These are phyloP conservation scores for Ariolimax columbianus DNA, from an alignment of 2,888 invertebrate genomes.

Conservation along the genomic window DNA sequence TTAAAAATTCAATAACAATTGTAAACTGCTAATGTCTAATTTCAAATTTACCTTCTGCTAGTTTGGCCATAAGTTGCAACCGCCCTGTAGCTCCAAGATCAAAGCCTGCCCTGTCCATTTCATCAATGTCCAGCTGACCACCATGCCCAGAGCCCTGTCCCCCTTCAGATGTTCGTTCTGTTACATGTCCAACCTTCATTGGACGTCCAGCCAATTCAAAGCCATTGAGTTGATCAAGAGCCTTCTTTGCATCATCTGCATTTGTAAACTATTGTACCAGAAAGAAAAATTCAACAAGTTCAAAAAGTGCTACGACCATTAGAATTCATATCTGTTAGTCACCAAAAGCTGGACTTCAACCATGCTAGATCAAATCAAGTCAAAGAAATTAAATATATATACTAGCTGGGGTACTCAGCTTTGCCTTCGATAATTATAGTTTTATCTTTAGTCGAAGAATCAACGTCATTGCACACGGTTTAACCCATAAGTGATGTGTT, in stretches of 20 bases:
- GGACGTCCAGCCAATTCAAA: constrained; percentile 98
- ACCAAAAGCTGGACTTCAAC: too few species aligned
- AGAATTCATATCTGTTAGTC: too few species aligned
- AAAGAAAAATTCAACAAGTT: background rate
- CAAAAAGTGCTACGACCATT: too few species aligned
- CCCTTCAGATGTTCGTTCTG: constrained; percentile 74
- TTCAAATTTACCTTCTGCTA: constrained; percentile 88
- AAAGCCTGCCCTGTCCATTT: constrained; percentile 96
- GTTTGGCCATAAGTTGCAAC: constrained; percentile 97
- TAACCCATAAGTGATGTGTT: too few species aligned
- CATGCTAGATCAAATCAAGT: too few species aligned
- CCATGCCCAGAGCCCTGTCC: constrained; percentile 79
- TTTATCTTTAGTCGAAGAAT: too few species aligned
- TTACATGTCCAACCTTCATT: constrained; percentile 97
- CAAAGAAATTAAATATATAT: too few species aligned
- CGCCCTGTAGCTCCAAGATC: constrained; percentile 97
- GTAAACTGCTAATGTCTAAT: too few species aligned
- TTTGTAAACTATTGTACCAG: constrained; percentile 89
- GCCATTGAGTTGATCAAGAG: constrained; percentile 97
- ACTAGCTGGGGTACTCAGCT: too few species aligned
- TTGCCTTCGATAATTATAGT: too few species aligned
- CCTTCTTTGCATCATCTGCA: constrained; percentile 98
- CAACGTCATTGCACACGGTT: too few species aligned
- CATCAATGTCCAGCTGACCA: constrained; percentile 94
- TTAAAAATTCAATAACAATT: too few species aligned